Conservation (phyloP, 2,888 invertebrate genomes). For the Euplagia quadripunctaria region DNA sequence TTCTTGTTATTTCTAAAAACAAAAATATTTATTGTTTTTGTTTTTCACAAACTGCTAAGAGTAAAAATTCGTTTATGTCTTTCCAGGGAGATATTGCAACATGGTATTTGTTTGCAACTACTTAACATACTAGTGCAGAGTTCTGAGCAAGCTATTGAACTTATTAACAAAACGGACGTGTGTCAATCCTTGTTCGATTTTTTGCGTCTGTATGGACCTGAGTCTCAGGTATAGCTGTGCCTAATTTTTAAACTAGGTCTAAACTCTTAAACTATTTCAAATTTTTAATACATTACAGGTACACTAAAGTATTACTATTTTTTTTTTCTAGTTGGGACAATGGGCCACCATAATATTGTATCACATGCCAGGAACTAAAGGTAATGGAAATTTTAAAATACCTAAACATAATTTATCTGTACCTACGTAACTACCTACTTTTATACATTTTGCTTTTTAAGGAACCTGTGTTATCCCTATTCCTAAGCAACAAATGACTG, state of each 20-base stretch:
- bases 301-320: background rate
- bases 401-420: background rate
- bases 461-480: background rate
- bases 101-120: constrained; percentile 67
- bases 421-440: background rate
- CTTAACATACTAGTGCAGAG: constrained; percentile 67
- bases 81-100: constrained; percentile 65
- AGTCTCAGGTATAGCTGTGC: constrained; percentile 59
- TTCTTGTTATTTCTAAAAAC: background rate
- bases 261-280: no score
- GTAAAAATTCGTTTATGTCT: background rate
- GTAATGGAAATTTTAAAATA: constrained; percentile 21
- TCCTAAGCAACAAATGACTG: background rate
- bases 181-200: constrained; percentile 57
- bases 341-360: constrained; percentile 74
- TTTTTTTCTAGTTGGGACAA: constrained; percentile 69
- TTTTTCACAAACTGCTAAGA: no score
- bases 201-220: constrained; percentile 59
- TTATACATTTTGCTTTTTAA: constrained; percentile 3
- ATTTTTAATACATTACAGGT: no score
- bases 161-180: constrained; percentile 50
- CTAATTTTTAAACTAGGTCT: no score
- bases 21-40: no score
- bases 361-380: constrained; percentile 50
- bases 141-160: constrained; percentile 40